These are phyloP conservation scores for Hephaestus fuliginosus DNA, from an alignment of 2,797 vertebrate genomes.

Conservation along the genomic window DNA sequence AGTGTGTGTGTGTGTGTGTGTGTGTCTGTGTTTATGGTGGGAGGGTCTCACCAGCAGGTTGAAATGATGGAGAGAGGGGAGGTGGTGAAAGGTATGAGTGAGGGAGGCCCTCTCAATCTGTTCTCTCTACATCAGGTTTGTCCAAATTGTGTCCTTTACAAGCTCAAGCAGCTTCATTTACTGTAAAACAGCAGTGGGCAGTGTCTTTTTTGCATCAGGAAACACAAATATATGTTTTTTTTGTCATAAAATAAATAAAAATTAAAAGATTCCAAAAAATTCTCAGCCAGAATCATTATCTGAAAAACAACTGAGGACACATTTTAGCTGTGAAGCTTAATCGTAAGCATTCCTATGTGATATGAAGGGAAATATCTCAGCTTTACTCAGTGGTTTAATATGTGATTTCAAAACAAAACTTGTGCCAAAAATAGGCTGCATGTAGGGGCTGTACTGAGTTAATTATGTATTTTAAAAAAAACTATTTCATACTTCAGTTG, in stretches of 20 bases:
- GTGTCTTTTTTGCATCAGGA: not conserved
- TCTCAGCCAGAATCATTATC: too few species aligned
- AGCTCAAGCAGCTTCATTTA: conserved; percentile 24
- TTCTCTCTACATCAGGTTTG: conserved; percentile 23
- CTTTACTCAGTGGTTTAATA: conserved; percentile 4
- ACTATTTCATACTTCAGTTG: not conserved
- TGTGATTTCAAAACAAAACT: conserved; percentile 11
- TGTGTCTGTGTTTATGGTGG: conserved; percentile 34
- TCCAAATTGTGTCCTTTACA: conserved; percentile 39
- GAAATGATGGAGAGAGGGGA: conserved; percentile 63
- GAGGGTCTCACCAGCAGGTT: conserved; percentile 52
- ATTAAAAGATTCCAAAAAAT: not conserved
- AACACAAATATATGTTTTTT: not conserved
- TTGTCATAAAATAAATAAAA: not conserved
- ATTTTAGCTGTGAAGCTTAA: not conserved
- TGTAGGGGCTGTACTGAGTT: not conserved
- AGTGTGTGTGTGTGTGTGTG: conserved; percentile 14
- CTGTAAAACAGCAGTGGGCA: not conserved
- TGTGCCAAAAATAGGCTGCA: not conserved
- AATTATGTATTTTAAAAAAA: not conserved
- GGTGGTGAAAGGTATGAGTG: conserved; percentile 76
- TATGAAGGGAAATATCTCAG: not conserved
- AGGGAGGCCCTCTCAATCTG: conserved; percentile 47
- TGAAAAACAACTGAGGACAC: not conserved
- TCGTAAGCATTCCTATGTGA: not conserved